Percentiles rank a stretch among this genome's conserved stretches.
phyloP scores from a whole-genome alignment of 2,797 vertebrate genomes.

The Dipus sagitta region DNA sequence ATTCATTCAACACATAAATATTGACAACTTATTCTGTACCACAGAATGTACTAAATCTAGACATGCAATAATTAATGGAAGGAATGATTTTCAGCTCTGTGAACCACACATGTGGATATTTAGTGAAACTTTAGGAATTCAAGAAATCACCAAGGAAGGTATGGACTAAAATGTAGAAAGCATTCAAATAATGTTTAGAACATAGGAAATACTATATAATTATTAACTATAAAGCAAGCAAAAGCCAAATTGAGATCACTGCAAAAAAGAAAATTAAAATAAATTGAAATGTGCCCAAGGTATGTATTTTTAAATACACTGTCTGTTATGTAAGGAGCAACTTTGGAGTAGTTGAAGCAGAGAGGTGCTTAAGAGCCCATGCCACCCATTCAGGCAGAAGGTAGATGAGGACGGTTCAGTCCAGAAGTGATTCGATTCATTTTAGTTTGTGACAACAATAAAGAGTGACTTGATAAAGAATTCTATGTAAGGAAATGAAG shows the following conservation, averaged over 20 bases:
- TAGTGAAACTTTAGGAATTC: not conserved
- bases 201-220: not conserved
- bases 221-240: not conserved
- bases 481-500: not conserved
- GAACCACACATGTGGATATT: not conserved
- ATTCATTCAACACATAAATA: not conserved
- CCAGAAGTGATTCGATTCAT: not conserved
- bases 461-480: not conserved
- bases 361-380: not conserved
- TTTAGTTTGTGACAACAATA: not conserved
- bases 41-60: not conserved
- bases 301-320: not conserved
- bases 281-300: not conserved
- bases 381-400: not conserved
- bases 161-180: not conserved
- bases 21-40: not conserved
- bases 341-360: constrained; percentile 3
- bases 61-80: not conserved
- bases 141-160: not conserved
- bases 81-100: not conserved
- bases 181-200: not conserved
- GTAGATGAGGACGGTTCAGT: not conserved
- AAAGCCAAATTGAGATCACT: not conserved
- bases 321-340: not conserved
- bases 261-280: constrained; percentile 6